Evolutionary conservation across 2,797 vertebrate species (phyloP), one percentile per base, ranked within the genome.

Genomic region (Paratrypauchen microcephalus): DNA sequence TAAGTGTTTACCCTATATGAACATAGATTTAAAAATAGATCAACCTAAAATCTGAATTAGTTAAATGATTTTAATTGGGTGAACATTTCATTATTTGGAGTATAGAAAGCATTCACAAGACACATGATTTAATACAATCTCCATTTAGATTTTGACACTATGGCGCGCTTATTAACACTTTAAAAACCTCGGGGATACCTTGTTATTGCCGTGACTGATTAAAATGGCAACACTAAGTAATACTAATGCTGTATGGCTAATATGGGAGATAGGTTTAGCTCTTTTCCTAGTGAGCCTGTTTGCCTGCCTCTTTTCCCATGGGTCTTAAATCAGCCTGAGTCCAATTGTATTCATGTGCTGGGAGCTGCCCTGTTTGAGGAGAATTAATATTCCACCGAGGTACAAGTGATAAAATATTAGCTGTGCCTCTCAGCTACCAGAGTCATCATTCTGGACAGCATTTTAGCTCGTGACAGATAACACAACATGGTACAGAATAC

Each of bases 311-410:
- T 39, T 70, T 81, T 48, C 63, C 47, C 73, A 68, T 26, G 9
- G 28, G 74, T 76, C 54, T 66, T 67, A n/a, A 54, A 69, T 77
- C 66, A 65, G 41, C n/a, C 56, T 21, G 47, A 66, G 73, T 47
- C 64, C 69, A 21, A 65, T 77, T 83, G 81, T 80, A 52, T 64
- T 75, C 57, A 45, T 45, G 41, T 16, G 41, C 41, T 45, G 41
- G 41, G 41, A 32, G 79, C 81, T 68, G 50, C 59, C 57, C 77
- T 65, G 69, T 79, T 86, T n/a, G 71, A 47, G 74, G 73, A 47
- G 73, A 58, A 85, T 83, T 86, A 84, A 74, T 85, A 82, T 82
- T 82, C 83, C 80, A 67, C 52, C 32, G 76, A 80, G 83, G 76
- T 61, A 11, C 60, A 66, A 69, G 66, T 80, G 72, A 79, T 74